Percentiles rank a stretch among this genome's conserved stretches.
Conservation (phyloP, 2,888 invertebrate species). For the Nomada ruficornis region DNA sequence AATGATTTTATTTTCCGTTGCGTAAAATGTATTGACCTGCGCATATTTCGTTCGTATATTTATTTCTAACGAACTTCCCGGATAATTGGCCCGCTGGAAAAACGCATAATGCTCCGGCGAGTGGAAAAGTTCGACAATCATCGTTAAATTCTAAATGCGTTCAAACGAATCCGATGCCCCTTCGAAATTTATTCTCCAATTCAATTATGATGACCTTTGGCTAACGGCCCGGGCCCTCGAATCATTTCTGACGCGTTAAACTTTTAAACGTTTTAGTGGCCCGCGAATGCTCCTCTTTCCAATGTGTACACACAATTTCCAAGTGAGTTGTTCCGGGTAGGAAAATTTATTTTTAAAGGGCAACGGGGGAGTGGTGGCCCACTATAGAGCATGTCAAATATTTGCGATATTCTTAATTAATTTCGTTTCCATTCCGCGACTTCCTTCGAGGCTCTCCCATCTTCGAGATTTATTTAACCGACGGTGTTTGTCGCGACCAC, state of each 20-base stretch:
- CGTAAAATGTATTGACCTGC: too few species aligned
- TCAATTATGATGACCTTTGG: constrained; percentile 4
- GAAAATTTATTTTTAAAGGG: neutral
- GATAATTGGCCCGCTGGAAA: neutral
- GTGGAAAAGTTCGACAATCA: neutral
- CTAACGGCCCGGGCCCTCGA: neutral
- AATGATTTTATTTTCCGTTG: too few species aligned
- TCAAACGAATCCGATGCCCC: constrained; percentile 23
- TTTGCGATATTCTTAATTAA: constrained; percentile 2
- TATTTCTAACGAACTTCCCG: too few species aligned
- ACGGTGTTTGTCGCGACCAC: neutral
- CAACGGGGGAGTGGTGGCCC: neutral
- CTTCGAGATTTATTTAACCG: neutral
- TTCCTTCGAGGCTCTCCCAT: too few species aligned
- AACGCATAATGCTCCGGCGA: neutral
- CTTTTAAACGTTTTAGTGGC: constrained; percentile 15
- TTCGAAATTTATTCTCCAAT: constrained; percentile 22
- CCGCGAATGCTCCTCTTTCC: neutral
- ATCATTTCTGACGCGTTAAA: constrained; percentile 32
- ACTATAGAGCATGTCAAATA: neutral
- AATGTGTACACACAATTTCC: neutral
- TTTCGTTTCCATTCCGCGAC: neutral
- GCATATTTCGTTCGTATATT: too few species aligned
- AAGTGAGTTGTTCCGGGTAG: neutral
- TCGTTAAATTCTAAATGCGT: constrained; percentile 25